These are phyloP conservation scores for Xestia ashworthii DNA, from an alignment of 2,888 invertebrate species.

Conservation along the genomic window DNA sequence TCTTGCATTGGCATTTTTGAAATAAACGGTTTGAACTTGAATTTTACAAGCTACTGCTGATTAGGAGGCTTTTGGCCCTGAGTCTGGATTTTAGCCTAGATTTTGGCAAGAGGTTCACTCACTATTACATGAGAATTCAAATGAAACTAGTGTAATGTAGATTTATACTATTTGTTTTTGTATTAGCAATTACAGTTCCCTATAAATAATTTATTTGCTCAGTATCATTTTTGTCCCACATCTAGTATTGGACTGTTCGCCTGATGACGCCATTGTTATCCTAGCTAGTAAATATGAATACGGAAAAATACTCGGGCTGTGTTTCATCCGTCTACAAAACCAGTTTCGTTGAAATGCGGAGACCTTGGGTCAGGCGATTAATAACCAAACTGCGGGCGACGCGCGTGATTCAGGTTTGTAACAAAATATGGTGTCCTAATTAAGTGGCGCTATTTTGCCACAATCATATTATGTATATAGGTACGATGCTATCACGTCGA, in stretches of 20 bases:
- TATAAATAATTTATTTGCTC: background rate
- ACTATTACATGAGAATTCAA: background rate
- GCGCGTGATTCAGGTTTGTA: constrained; percentile 32
- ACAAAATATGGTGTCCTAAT: constrained; percentile 27
- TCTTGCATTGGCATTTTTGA: background rate
- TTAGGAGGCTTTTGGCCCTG: background rate
- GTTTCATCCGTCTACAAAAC: constrained; percentile 19
- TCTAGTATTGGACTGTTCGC: background rate
- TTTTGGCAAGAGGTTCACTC: background rate
- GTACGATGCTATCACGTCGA: constrained; percentile 12
- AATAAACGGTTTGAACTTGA: background rate
- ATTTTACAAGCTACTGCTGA: background rate
- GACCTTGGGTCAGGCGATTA: constrained; percentile 38
- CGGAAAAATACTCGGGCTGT: constrained; percentile 21
- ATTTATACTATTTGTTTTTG: background rate
- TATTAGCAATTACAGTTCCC: background rate
- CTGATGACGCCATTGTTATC: constrained; percentile 21
- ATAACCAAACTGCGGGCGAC: constrained; percentile 16
- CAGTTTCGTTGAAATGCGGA: constrained; percentile 44
- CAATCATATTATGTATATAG: background rate
- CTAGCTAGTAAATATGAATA: background rate
- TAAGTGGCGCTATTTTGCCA: constrained; percentile 13
- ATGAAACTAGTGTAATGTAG: background rate
- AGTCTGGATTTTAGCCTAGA: background rate
- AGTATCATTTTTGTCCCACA: no score